Evolutionary conservation across 2,113 vertebrate species (phyloP).

Genomic region (Pipa parva): DNA sequence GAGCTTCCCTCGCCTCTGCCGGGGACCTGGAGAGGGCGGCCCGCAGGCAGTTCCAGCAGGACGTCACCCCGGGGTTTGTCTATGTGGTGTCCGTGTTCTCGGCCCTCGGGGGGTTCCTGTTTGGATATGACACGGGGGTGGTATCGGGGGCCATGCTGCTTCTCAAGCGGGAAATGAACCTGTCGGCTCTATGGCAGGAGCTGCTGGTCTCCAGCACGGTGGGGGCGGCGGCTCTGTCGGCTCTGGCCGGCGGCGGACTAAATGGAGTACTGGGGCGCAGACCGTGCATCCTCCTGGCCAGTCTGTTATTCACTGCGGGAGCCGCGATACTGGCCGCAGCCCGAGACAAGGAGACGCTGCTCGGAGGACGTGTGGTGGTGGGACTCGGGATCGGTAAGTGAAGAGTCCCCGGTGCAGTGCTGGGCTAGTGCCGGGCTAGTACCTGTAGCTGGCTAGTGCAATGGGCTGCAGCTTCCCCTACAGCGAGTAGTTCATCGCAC

Average conservation of each 20-base stretch:
- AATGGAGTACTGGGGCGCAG: constrained; percentile 78
- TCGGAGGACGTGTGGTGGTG: constrained; percentile 79
- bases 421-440: neutral
- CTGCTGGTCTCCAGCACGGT: constrained; percentile 88
- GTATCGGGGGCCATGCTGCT: constrained; percentile 93
- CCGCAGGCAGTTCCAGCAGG: constrained; percentile 86
- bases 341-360: constrained; percentile 73
- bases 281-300: constrained; percentile 82
- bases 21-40: constrained; percentile 86
- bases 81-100: constrained; percentile 76
- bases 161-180: constrained; percentile 82
- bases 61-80: constrained; percentile 74
- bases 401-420: too few relatives aligned
- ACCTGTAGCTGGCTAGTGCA: too few relatives aligned
- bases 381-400: constrained; percentile 90
- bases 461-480: too few relatives aligned
- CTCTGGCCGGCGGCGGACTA: constrained; percentile 76
- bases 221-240: constrained; percentile 81
- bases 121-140: constrained; percentile 95
- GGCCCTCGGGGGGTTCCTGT: constrained; percentile 89
- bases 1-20: constrained; percentile 32
- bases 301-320: constrained; percentile 75
- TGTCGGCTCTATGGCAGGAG: constrained; percentile 90
- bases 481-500: too few relatives aligned
- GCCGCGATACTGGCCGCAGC: constrained; percentile 72